Evolutionary conservation across 2,113 vertebrate species (phyloP).

Genomic region (Lepisosteus osseus): DNA sequence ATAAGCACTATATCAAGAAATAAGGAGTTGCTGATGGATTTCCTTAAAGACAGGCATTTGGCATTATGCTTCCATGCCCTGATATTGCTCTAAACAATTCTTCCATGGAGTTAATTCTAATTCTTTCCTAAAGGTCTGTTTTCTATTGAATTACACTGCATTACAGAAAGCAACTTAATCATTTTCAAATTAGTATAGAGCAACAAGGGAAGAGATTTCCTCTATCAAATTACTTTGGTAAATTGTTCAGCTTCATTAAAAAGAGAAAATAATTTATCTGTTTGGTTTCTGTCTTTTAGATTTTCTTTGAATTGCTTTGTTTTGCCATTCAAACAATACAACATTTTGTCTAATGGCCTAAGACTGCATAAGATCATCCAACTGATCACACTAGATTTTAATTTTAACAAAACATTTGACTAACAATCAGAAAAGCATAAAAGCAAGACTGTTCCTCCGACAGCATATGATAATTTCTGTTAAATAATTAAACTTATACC

Average conservation of each 20-base stretch:
- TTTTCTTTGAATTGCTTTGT: not conserved
- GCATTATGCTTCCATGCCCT: not conserved
- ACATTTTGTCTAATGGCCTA: no score
- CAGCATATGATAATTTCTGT: no score
- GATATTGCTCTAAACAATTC: constrained; percentile 1
- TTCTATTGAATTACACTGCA: constrained; percentile 20
- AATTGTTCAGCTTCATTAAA: constrained; percentile 10
- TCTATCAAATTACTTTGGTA: constrained; percentile 19
- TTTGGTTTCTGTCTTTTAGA: not conserved
- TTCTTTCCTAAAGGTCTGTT: constrained; percentile 20
- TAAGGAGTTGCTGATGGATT: not conserved
- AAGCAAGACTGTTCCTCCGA: no score
- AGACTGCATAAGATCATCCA: no score
- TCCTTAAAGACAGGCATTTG: not conserved
- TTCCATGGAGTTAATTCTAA: constrained; percentile 26
- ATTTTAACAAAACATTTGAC: no score
- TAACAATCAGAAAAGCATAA: no score
- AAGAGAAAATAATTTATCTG: not conserved
- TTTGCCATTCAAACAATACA: not conserved
- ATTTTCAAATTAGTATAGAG: constrained; percentile 22
- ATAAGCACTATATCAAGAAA: not conserved
- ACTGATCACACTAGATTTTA: no score
- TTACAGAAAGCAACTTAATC: constrained; percentile 18
- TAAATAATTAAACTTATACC: no score
- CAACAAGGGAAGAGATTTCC: constrained; percentile 23